Conservation (phyloP, 2,797 vertebrate genomes). For the Bryconaethiops microstoma region DNA sequence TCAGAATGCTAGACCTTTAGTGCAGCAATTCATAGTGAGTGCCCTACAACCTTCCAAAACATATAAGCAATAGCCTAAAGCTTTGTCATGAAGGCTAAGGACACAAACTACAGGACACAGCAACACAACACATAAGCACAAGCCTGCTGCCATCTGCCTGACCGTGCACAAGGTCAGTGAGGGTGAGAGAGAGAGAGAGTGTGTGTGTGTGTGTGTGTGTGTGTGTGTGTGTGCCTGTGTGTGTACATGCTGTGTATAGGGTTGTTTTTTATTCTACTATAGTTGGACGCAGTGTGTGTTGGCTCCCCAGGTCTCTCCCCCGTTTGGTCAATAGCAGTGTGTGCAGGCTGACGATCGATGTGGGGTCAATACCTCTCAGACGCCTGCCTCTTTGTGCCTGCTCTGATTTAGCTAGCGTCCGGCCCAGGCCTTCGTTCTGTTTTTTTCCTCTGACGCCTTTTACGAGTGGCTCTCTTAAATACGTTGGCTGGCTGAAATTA, state of each 20-base stretch:
- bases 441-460: conserved; percentile 46
- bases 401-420: conserved; percentile 84
- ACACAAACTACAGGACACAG: conserved; percentile 22
- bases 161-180: conserved; percentile 76
- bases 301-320: conserved; percentile 79
- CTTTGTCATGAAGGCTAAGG: conserved; percentile 32
- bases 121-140: conserved; percentile 36
- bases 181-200: conserved; percentile 3
- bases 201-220: conserved; percentile 36
- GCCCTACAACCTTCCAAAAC: neutral
- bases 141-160: conserved; percentile 42
- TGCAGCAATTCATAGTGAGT: neutral
- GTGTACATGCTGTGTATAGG: conserved; percentile 62
- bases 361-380: conserved; percentile 86
- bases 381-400: conserved; percentile 82
- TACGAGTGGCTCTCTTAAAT: conserved; percentile 75
- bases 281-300: conserved; percentile 71
- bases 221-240: conserved; percentile 18
- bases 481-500: conserved; percentile 73
- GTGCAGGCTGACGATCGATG: conserved; percentile 80
- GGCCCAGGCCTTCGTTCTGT: conserved; percentile 62
- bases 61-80: conserved; percentile 6
- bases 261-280: conserved; percentile 74
- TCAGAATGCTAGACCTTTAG: neutral
- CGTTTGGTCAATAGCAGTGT: conserved; percentile 84